Conservation (phyloP, 1,140 invertebrate species). For the Temnothorax longispinosus region DNA sequence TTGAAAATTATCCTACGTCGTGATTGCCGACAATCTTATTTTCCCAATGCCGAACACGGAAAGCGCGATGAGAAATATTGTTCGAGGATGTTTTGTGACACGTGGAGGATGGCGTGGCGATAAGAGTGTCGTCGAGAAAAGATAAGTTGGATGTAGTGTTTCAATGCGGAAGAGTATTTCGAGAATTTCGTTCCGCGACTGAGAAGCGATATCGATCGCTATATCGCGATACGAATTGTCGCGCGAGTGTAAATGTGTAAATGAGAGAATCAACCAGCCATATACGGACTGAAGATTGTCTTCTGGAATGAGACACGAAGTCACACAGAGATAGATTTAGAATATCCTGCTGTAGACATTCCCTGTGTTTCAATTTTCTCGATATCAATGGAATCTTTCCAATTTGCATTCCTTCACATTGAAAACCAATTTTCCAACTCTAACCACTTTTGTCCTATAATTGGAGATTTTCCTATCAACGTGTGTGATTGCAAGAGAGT, state of each 20-base stretch:
- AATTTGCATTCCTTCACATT: slow-evolving; percentile 66
- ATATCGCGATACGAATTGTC: background rate
- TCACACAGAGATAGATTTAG: background rate
- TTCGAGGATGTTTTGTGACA: background rate
- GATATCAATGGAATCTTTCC: slow-evolving; percentile 55
- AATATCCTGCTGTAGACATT: background rate
- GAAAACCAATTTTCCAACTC: slow-evolving; percentile 64
- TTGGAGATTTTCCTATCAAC: slow-evolving; percentile 52
- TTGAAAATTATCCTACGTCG: slow-evolving; percentile 52
- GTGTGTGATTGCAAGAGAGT: slow-evolving; percentile 49
- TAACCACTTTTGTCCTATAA: slow-evolving; percentile 41
- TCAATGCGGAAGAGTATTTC: slow-evolving; percentile 3
- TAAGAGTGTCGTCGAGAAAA: slow-evolving; percentile 11
- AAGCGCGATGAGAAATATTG: slow-evolving; percentile 32
- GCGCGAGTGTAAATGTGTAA: background rate
- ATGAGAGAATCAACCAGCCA: background rate
- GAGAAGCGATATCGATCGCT: background rate
- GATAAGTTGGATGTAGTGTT: background rate
- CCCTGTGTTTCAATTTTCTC: slow-evolving; percentile 39
- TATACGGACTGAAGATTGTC: background rate
- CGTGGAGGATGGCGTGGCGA: background rate
- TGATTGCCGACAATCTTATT: slow-evolving; percentile 24
- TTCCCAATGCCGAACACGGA: slow-evolving; percentile 14
- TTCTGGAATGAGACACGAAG: slow-evolving; percentile 17
- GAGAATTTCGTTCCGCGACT: background rate